Evolutionary conservation across 2,797 vertebrate genomes (phyloP), one percentile per base, ranked within the genome.

Genomic region (Hydrolagus colliei): DNA sequence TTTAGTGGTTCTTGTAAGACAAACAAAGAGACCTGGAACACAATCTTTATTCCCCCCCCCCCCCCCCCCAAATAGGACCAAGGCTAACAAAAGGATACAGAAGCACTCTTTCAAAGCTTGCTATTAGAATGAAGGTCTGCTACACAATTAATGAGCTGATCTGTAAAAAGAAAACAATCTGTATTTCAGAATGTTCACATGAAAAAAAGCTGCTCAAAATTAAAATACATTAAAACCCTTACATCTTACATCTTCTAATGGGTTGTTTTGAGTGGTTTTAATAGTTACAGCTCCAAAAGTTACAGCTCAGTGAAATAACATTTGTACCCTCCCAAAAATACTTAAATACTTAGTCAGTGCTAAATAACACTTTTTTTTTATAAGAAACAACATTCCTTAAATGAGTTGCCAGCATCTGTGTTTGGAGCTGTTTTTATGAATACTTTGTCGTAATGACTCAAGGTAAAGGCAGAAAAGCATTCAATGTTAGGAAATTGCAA

Each of bases 401-500:
- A 93, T 89, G 89, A 92, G 93, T 93, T 93, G 89, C 91, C 92
- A 93, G 91, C 90, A 92, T 92, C 91, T 92, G 92, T 90, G 91
- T 92, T 93, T 91, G 91, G 92, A 93, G 91, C 92, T 94, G 92
- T 93, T 93, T 93, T 93, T 93, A 93, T 92, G 92, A 94, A 93
- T 90, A 92, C 91, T 91, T 89, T 89, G 91, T 91, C 91, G 92
- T 94, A 94, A 94, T 92, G 92, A 91, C 92, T 94, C 90, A 94
- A 94, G 91, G 91, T 92, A 93, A 92, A 93, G 92, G 90, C 88
- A 93, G 91, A 93, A 94, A 95, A 93, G 92, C 92, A 92, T 93
- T 91, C 92, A 94, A 93, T 93, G 93, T 94, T 95, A 93, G 95
- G 93, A 94, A 95, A 95, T 94, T 95, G 95, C 94, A 94, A 93